These are phyloP conservation scores for Drosophila mettleri DNA, from an alignment of 2,888 invertebrate genomes.

Conservation along the genomic window DNA sequence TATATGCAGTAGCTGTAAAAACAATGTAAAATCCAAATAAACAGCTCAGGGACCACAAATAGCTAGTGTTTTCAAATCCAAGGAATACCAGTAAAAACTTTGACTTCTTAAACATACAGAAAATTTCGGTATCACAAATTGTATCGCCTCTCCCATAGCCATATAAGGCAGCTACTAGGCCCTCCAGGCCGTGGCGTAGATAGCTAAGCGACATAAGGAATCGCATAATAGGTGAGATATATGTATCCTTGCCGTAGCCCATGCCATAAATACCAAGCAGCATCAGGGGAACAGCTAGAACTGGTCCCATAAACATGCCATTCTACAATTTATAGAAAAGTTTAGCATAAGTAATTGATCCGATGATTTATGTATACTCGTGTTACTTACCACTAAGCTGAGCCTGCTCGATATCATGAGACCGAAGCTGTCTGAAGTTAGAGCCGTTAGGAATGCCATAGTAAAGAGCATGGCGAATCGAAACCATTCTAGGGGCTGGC, in stretches of 20 bases:
- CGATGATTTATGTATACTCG: not conserved
- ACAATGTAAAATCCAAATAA: constrained; percentile 90
- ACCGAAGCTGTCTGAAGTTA: constrained; percentile 92
- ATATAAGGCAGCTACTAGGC: constrained; percentile 92
- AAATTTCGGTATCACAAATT: constrained; percentile 89
- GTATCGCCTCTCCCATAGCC: constrained; percentile 90
- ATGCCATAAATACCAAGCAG: constrained; percentile 94
- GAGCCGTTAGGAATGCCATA: constrained; percentile 89
- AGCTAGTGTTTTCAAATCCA: constrained; percentile 90
- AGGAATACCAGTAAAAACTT: constrained; percentile 90
- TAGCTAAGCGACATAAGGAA: constrained; percentile 93
- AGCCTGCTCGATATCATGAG: constrained; percentile 90
- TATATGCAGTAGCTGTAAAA: constrained; percentile 89
- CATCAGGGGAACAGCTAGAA: constrained; percentile 94
- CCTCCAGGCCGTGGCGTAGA: constrained; percentile 92
- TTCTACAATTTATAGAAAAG: constrained; percentile 88
- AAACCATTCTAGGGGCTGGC: constrained; percentile 90
- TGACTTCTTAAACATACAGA: constrained; percentile 91
- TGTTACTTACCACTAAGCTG: constrained; percentile 90
- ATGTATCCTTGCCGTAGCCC: constrained; percentile 90
- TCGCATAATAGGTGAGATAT: constrained; percentile 89
- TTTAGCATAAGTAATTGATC: not conserved
- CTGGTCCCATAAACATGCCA: constrained; percentile 95
- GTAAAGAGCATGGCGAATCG: constrained; percentile 89
- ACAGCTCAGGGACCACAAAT: constrained; percentile 89